phyloP scores from a whole-genome alignment of 2,797 vertebrate genomes.

The Kryptopterus vitreolus region DNA sequence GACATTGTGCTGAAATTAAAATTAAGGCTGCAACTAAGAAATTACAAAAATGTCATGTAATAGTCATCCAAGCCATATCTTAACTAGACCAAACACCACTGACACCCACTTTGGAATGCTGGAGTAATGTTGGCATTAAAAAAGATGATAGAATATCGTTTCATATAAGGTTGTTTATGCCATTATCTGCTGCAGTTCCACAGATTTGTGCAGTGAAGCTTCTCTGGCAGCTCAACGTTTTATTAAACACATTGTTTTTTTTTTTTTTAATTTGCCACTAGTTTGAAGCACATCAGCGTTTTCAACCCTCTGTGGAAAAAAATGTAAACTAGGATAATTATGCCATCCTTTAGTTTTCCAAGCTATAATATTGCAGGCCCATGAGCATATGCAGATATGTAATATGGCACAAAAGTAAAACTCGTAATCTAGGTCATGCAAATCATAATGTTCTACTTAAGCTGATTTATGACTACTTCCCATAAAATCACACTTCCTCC shows the following conservation, averaged over 20 bases:
- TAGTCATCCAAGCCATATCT: background rate
- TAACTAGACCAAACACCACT: background rate
- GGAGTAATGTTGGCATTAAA: background rate
- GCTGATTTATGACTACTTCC: slow-evolving; percentile 14
- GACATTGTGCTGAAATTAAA: background rate
- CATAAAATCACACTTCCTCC: slow-evolving; percentile 3
- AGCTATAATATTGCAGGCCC: background rate
- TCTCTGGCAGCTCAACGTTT: background rate
- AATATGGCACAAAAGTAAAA: background rate
- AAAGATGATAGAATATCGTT: background rate
- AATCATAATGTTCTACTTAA: slow-evolving; percentile 26
- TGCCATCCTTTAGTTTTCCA: background rate
- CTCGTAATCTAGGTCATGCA: slow-evolving; percentile 1
- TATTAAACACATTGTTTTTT: background rate
- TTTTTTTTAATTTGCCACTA: slow-evolving; percentile 9
- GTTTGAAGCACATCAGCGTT: background rate
- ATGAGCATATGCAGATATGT: background rate
- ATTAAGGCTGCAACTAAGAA: background rate
- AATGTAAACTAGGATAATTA: background rate
- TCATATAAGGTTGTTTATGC: background rate
- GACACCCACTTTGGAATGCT: background rate
- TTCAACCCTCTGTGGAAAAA: background rate
- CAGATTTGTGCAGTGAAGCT: background rate
- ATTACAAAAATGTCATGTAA: too few relatives aligned
- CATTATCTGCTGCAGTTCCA: background rate